Conservation (phyloP, 2,888 invertebrate genomes). For the Neria commutata region DNA sequence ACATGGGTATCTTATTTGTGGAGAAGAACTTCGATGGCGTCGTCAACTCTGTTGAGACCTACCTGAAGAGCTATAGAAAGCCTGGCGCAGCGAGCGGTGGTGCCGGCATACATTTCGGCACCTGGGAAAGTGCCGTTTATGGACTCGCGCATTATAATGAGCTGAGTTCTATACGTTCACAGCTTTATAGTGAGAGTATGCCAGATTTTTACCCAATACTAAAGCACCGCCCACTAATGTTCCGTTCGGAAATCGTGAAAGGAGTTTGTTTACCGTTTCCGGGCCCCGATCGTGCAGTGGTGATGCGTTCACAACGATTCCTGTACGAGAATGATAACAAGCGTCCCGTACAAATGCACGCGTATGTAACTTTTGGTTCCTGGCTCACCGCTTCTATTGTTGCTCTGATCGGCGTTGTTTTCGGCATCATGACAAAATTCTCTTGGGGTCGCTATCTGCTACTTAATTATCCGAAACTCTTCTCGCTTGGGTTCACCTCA, state of each 20-base stretch:
- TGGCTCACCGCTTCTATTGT: conserved; percentile 64
- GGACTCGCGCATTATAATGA: conserved; percentile 73
- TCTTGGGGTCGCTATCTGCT: conserved; percentile 70
- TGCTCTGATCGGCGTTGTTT: conserved; percentile 67
- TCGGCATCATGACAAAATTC: conserved; percentile 69
- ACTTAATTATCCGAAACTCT: conserved; percentile 72
- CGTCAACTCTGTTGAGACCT: conserved; percentile 79
- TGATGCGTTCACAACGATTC: conserved; percentile 80
- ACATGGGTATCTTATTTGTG: conserved; percentile 82
- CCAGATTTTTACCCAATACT: conserved; percentile 71
- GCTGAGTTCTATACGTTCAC: conserved; percentile 69
- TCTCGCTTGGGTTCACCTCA: conserved; percentile 74
- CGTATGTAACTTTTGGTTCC: conserved; percentile 72
- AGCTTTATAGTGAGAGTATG: conserved; percentile 70
- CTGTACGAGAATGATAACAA: conserved; percentile 71
- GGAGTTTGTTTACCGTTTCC: conserved; percentile 79
- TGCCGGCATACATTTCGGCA: conserved; percentile 76
- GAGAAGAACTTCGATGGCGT: conserved; percentile 77
- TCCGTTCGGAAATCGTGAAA: conserved; percentile 61
- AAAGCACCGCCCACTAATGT: conserved; percentile 64
- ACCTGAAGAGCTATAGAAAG: conserved; percentile 63
- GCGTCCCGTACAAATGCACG: conserved; percentile 79
- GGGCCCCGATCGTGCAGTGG: conserved; percentile 82
- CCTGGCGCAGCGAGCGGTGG: conserved; percentile 54
- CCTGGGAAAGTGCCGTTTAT: conserved; percentile 87